Percentiles rank a stretch among this genome's conserved stretches.
These are phyloP conservation scores for Willowsia nigromaculata DNA, from an alignment of 2,888 invertebrate genomes.

Conservation along the genomic window DNA sequence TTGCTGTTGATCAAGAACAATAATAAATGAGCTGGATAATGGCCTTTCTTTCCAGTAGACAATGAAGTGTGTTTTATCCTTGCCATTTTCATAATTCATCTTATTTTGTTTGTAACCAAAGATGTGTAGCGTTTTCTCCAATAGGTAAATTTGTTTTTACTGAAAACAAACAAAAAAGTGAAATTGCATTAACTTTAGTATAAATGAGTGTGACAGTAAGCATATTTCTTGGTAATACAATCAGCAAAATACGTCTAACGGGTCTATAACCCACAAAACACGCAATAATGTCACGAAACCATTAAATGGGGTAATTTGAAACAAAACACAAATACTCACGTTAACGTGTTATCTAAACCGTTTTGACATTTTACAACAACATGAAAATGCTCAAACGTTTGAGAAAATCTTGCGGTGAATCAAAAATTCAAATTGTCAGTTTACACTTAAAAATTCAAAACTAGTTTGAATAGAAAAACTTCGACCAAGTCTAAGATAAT, in stretches of 20 bases:
- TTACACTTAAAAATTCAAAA: too few species aligned
- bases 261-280: not conserved
- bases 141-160: not conserved
- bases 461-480: too few species aligned
- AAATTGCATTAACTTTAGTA: not conserved
- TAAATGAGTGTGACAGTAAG: not conserved
- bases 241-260: not conserved
- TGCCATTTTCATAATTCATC: slow-evolving; percentile 30
- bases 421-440: too few species aligned
- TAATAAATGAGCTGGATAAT: slow-evolving; percentile 54
- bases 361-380: too few species aligned
- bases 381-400: not conserved
- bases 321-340: not conserved
- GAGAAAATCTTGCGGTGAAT: not conserved
- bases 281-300: not conserved
- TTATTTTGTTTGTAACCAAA: not conserved
- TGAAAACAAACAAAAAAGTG: not conserved
- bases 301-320: not conserved
- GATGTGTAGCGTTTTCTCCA: not conserved
- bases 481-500: too few species aligned
- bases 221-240: not conserved
- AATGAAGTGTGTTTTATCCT: slow-evolving; percentile 30
- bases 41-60: slow-evolving; percentile 39
- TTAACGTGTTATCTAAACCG: not conserved
- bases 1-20: not conserved